Evolutionary conservation across 2,797 vertebrate species (phyloP).

Genomic region (Sebastes melanostomus): DNA sequence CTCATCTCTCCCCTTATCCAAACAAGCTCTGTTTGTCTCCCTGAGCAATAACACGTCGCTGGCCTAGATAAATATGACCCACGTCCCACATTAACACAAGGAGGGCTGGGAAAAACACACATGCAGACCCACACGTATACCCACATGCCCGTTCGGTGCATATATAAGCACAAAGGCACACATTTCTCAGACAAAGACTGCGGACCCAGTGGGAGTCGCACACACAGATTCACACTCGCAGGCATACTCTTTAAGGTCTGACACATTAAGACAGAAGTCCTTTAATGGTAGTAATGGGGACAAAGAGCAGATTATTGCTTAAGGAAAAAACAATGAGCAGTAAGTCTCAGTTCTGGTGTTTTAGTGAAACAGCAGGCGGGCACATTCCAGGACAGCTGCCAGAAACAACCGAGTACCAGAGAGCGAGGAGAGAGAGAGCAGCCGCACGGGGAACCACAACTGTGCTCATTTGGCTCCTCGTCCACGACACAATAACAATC

Average conservation of each 20-base stretch:
- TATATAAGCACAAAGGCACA: slow-evolving; percentile 53
- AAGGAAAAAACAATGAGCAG: slow-evolving; percentile 20
- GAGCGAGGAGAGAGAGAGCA: slow-evolving; percentile 3
- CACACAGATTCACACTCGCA: slow-evolving; percentile 8
- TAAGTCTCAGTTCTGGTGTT: slow-evolving; percentile 26
- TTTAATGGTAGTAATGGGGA: slow-evolving; percentile 25
- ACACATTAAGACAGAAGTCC: slow-evolving; percentile 31
- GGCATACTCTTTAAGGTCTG: neutral
- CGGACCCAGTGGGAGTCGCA: neutral
- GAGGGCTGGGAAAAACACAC: slow-evolving; percentile 75
- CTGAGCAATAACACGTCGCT: slow-evolving; percentile 67
- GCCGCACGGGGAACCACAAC: slow-evolving; percentile 8
- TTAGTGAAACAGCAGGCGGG: slow-evolving; percentile 44
- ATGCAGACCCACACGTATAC: slow-evolving; percentile 23
- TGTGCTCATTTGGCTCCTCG: slow-evolving; percentile 27
- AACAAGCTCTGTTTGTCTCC: slow-evolving; percentile 69
- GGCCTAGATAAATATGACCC: slow-evolving; percentile 78
- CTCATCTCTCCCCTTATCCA: slow-evolving; percentile 68
- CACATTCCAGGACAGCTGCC: slow-evolving; percentile 68
- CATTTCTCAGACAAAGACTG: slow-evolving; percentile 39
- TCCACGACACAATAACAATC: slow-evolving; percentile 29
- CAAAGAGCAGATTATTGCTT: slow-evolving; percentile 37
- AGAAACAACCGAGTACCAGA: slow-evolving; percentile 47
- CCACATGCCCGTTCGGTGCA: slow-evolving; percentile 9
- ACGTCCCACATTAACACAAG: slow-evolving; percentile 52